Percentiles rank a stretch among this genome's conserved stretches.
phyloP scores from a whole-genome alignment of 2,797 vertebrate species.

The Leptoclinus maculatus region DNA sequence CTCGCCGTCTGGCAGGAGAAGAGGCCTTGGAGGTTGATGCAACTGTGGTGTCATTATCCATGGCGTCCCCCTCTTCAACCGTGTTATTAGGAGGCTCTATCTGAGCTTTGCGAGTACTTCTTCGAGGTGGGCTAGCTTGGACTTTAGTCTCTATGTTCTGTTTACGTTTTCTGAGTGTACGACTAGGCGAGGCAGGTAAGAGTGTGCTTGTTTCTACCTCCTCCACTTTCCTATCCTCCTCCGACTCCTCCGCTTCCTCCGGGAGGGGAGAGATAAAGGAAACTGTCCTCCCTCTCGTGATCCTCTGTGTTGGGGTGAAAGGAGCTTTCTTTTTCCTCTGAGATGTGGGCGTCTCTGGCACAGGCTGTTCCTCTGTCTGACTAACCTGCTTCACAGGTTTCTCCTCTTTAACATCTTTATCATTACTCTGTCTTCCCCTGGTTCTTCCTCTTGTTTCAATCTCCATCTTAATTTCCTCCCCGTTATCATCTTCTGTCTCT shows the following conservation, averaged over 20 bases:
- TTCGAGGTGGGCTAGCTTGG: slow-evolving; percentile 74
- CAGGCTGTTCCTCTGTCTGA: slow-evolving; percentile 29
- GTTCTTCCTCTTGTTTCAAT: neutral
- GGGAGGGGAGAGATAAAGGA: slow-evolving; percentile 61
- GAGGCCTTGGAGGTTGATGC: slow-evolving; percentile 35
- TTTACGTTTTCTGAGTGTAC: slow-evolving; percentile 78
- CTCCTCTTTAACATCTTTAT: slow-evolving; percentile 17
- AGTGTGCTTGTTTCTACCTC: slow-evolving; percentile 28
- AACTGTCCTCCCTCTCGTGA: slow-evolving; percentile 60
- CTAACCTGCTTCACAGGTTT: slow-evolving; percentile 9
- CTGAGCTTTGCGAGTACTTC: slow-evolving; percentile 79
- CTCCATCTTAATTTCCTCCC: slow-evolving; percentile 14
- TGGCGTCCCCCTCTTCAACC: slow-evolving; percentile 36
- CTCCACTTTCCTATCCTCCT: slow-evolving; percentile 31
- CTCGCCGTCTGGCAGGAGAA: slow-evolving; percentile 60
- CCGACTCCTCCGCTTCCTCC: slow-evolving; percentile 52
- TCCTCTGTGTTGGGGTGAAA: slow-evolving; percentile 68
- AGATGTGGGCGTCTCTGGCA: slow-evolving; percentile 34
- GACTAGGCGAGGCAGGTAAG: slow-evolving; percentile 70
- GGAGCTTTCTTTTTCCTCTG: slow-evolving; percentile 55
- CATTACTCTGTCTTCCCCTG: neutral
- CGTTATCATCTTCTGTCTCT: slow-evolving; percentile 3
- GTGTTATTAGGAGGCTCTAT: slow-evolving; percentile 46
- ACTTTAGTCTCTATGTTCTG: slow-evolving; percentile 63
- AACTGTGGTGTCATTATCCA: slow-evolving; percentile 8